Evolutionary conservation across 2,113 vertebrate genomes (phyloP), one percentile per base, ranked within the genome.

Genomic region (Balaeniceps rex): DNA sequence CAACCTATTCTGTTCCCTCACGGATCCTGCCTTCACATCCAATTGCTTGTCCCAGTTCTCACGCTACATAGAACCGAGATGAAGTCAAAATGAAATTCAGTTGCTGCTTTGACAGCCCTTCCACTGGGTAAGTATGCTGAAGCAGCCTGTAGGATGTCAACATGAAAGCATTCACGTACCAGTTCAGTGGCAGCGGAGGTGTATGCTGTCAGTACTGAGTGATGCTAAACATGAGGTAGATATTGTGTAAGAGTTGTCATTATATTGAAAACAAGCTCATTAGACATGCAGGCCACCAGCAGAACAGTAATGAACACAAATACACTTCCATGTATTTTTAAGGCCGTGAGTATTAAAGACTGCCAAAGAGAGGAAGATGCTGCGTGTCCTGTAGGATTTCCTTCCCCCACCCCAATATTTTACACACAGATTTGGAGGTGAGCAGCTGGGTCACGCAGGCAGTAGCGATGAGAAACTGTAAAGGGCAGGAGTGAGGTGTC

Each of bases 371-470:
- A 51, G 13, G 10, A 44, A 54, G 55, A 31, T 23, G 9, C 52
- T 36, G 12, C 11, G 11, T 0, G 2, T 28, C 71, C 78, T 13
- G 4, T 3, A 34, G 46, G 26, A 52, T 72, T 34, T 61, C 46
- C 24, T 47, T 63, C 42, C 58, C 47, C 26, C 22, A 26, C 28
- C 54, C 54, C 42, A 68, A 7, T 11, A 9, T 6, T 42, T 51
- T 2, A 31, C 65, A 60, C 11, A 0, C 0, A 0, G 19, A 47
- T 23, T 42, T 54, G 34, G 36, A 64, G 74, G 51, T 0, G 3
- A 91, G 84, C 24, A 11, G 72, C 44, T 24, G 38, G 6, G 42
- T 68, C 47, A 21, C 17, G 2, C 9, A 4, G 40, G 80, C 54
- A 83, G 89, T 6, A 61, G 58, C 4, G 0, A 9, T 2, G n/a